A percentile compares a stretch with the other conserved stretches of the same genome.
These are phyloP conservation scores for Sterna hirundo DNA, from an alignment of 2,113 vertebrate genomes.

Conservation along the genomic window DNA sequence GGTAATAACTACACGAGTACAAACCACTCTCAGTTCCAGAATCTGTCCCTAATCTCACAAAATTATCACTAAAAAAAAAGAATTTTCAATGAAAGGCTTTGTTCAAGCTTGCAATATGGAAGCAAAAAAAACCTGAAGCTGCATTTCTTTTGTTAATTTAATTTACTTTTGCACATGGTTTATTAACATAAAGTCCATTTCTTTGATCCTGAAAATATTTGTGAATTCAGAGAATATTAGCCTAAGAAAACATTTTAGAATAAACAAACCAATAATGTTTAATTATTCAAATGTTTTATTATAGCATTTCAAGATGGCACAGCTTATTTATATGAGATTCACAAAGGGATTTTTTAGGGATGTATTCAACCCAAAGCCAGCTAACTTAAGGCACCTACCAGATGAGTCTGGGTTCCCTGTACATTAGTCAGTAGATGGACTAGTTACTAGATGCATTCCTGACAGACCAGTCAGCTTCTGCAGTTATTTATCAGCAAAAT, in stretches of 20 bases:
- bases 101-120: background rate
- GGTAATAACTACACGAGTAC: background rate
- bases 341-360: background rate
- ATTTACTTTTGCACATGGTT: background rate
- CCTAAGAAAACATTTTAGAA: background rate
- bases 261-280: background rate
- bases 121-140: background rate
- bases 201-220: background rate
- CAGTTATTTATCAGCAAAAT: background rate
- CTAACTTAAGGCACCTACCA: background rate
- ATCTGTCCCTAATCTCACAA: background rate
- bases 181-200: background rate
- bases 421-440: background rate
- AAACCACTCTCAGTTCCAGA: background rate
- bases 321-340: background rate
- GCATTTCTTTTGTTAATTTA: background rate
- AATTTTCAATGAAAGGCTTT: background rate
- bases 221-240: background rate
- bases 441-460: background rate
- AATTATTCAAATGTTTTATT: slow-evolving; percentile 1
- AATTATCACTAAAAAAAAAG: background rate
- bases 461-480: background rate
- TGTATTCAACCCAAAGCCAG: background rate
- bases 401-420: background rate
- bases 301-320: background rate